phyloP scores from a whole-genome alignment of 2,888 invertebrate species.

The Trichopoda pennipes region DNA sequence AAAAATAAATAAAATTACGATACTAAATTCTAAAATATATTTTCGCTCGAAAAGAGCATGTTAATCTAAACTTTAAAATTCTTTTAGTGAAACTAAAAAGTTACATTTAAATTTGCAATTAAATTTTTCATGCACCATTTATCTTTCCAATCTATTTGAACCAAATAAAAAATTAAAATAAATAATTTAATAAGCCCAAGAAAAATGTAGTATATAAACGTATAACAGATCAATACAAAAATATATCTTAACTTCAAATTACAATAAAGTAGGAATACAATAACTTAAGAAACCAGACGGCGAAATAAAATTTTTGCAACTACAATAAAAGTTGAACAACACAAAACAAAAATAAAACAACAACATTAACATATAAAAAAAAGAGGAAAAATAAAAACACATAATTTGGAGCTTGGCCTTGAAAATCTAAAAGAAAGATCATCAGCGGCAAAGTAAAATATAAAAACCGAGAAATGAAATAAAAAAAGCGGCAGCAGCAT shows the following conservation, averaged over 20 bases:
- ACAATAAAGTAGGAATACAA: background rate
- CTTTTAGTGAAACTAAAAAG: no score
- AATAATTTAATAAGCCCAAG: no score
- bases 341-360: slow-evolving; percentile 41
- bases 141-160: no score
- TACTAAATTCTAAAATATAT: no score
- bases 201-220: background rate
- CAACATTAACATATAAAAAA: slow-evolving; percentile 29
- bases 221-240: no score
- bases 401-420: slow-evolving; percentile 67
- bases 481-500: slow-evolving; percentile 27
- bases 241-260: no score
- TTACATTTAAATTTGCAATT: no score
- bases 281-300: background rate
- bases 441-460: slow-evolving; percentile 51
- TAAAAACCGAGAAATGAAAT: slow-evolving; percentile 21
- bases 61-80: no score
- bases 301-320: slow-evolving; percentile 43
- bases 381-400: slow-evolving; percentile 35
- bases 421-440: slow-evolving; percentile 64
- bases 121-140: no score
- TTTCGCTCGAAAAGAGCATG: no score
- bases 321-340: slow-evolving; percentile 6
- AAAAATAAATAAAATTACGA: no score
- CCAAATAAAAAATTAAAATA: no score